Conservation (phyloP, 2,888 invertebrate genomes). For the Drosophila tanythrix region DNA sequence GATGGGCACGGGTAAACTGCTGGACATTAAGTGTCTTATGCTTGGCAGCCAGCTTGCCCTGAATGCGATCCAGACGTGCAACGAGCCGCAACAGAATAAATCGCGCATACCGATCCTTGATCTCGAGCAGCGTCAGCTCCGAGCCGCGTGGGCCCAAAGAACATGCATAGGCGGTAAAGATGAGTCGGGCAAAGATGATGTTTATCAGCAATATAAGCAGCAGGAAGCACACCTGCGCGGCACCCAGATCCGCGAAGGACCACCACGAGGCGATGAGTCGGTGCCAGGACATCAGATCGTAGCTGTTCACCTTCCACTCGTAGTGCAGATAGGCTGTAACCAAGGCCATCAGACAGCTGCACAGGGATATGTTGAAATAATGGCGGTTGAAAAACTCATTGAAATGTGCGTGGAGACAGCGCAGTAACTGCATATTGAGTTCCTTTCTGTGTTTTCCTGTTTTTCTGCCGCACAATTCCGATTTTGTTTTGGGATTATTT, state of each 20-base stretch:
- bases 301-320: slow-evolving; percentile 64
- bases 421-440: slow-evolving; percentile 55
- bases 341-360: slow-evolving; percentile 57
- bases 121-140: slow-evolving; percentile 72
- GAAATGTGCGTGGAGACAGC: slow-evolving; percentile 38
- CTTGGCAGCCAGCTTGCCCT: slow-evolving; percentile 68
- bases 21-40: slow-evolving; percentile 48
- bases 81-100: slow-evolving; percentile 81
- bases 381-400: slow-evolving; percentile 67
- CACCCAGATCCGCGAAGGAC: slow-evolving; percentile 28
- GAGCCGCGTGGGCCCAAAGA: slow-evolving; percentile 50
- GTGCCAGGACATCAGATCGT: slow-evolving; percentile 74
- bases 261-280: slow-evolving; percentile 38
- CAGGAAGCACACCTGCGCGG: slow-evolving; percentile 65
- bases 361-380: slow-evolving; percentile 66
- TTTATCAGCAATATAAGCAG: slow-evolving; percentile 66
- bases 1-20: slow-evolving; percentile 78
- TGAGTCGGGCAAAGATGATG: slow-evolving; percentile 53
- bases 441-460: background rate
- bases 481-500: slow-evolving; percentile 22
- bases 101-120: slow-evolving; percentile 83
- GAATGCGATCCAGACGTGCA: slow-evolving; percentile 79
- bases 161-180: slow-evolving; percentile 60
- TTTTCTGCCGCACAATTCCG: slow-evolving; percentile 21
- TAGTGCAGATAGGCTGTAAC: slow-evolving; percentile 74